Base-by-base conservation (phyloP, 2,113 vertebrate genomes). In the Hemibagrus wyckioides region DNA sequence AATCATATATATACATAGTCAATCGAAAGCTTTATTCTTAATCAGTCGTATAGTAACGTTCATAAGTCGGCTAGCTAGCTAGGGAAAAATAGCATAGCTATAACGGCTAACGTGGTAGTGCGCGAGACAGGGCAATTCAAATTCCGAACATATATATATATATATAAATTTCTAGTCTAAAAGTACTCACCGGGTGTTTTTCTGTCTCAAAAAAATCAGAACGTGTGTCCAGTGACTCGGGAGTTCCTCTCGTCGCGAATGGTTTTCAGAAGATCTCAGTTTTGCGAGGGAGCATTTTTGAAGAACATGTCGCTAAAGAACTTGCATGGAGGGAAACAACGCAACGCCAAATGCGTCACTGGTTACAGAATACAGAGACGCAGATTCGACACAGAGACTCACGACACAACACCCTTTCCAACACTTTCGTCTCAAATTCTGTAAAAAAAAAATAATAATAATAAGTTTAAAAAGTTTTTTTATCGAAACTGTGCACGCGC, bases 361-460 rank as follows among this genome's bases (percentile, higher is more conserved):
- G 13, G 13, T 7, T 76, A 6, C 48, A 28, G 14, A n/a, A 48
- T n/a, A 73, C 71, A 5, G 44, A 50, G 28, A 48, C 41, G 73
- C 73, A 76, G 73, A 76, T 76, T 76, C 73, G 73, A n/a, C 73
- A 50, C 41, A 6, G 0, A 1, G 11, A 44, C 23, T 28, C 39
- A 44, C 10, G 0, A 2, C 4, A 3, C 63, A 7, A n/a, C n/a
- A n/a, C n/a, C 30, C 8, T 21, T 0, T 41, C 13, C 3, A 6
- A 25, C 19, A 48, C 39, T 75, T 75, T 28, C 23, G 3, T 28
- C 28, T 0, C 0, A 25, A 75, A 75, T 44, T 25, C 21, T 25
- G 23, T 28, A 36, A 25, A 13, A 6, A 8, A 36, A 30, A 4
- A 0, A n/a, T 4, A 28, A n/a, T 0, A 13, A 61, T 25, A 59